phyloP scores from a whole-genome alignment of 2,113 vertebrate genomes.

The Ellobius talpinus region DNA sequence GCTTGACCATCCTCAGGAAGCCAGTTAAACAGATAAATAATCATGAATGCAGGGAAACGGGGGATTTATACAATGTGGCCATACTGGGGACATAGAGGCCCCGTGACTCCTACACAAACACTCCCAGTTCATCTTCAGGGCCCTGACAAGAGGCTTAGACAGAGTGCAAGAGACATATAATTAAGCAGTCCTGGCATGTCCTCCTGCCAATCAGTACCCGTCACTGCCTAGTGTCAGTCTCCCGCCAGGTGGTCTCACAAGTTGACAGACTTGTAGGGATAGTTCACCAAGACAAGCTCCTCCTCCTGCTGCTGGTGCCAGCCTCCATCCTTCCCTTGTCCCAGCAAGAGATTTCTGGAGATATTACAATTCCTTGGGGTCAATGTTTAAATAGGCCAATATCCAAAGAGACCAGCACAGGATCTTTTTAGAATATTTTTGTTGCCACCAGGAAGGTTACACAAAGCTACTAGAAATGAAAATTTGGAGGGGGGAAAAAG shows the following conservation, averaged over 20 bases:
- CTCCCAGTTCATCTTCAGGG: not conserved
- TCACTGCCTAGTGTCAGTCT: not conserved
- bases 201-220: not conserved
- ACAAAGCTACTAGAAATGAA: slow-evolving; percentile 32
- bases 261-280: not conserved
- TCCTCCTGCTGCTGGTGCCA: not conserved
- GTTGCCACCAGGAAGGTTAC: not conserved
- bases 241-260: not conserved
- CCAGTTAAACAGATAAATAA: not conserved
- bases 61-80: not conserved
- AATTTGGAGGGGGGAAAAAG: slow-evolving; percentile 26
- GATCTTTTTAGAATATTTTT: not conserved
- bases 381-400: not conserved
- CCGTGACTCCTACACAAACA: not conserved
- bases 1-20: not conserved
- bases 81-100: not conserved
- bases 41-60: not conserved
- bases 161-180: not conserved
- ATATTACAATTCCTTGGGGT: not conserved
- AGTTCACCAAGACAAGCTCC: not conserved
- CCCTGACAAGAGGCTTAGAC: not conserved
- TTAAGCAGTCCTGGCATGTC: not conserved
- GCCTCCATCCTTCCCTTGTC: not conserved
- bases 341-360: not conserved
- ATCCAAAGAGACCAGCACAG: not conserved